A percentile compares a stretch with the other conserved stretches of the same genome.
phyloP scores from a whole-genome alignment of 2,888 invertebrate genomes.

The Andrena chrysosceles region DNA sequence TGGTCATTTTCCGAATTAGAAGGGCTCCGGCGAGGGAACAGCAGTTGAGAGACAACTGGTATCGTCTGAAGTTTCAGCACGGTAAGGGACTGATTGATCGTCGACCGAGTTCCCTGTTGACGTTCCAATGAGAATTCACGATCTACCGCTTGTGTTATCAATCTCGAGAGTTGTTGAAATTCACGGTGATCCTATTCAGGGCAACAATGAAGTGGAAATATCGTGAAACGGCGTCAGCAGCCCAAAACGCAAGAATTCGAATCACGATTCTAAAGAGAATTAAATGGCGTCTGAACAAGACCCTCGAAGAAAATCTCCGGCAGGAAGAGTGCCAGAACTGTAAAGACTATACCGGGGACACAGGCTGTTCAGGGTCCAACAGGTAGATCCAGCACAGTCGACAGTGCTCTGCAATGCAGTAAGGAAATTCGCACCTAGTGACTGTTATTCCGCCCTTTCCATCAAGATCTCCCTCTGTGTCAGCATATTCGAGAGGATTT shows the following conservation, averaged over 20 bases:
- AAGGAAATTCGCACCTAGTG: constrained; percentile 62
- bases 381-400: constrained; percentile 77
- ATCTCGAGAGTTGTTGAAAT: background rate
- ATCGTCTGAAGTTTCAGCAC: constrained; percentile 51
- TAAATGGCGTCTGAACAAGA: constrained; percentile 31
- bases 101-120: constrained; percentile 5
- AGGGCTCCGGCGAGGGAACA: constrained; percentile 49
- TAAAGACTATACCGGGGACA: constrained; percentile 41
- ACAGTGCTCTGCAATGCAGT: constrained; percentile 78
- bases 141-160: background rate
- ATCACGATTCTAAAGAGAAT: constrained; percentile 48
- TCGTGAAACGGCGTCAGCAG: background rate
- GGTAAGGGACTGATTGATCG: constrained; percentile 55
- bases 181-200: background rate
- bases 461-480: constrained; percentile 47
- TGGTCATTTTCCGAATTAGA: constrained; percentile 74
- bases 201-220: background rate
- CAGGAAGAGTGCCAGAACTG: constrained; percentile 58
- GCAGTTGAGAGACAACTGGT: constrained; percentile 12
- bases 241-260: constrained; percentile 40
- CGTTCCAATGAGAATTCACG: background rate
- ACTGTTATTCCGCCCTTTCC: constrained; percentile 46
- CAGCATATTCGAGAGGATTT: constrained; percentile 15
- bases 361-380: constrained; percentile 72
- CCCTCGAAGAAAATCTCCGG: constrained; percentile 41